These are phyloP conservation scores for Dinocampus coccinellae DNA, from an alignment of 2,888 invertebrate genomes.

Conservation along the genomic window DNA sequence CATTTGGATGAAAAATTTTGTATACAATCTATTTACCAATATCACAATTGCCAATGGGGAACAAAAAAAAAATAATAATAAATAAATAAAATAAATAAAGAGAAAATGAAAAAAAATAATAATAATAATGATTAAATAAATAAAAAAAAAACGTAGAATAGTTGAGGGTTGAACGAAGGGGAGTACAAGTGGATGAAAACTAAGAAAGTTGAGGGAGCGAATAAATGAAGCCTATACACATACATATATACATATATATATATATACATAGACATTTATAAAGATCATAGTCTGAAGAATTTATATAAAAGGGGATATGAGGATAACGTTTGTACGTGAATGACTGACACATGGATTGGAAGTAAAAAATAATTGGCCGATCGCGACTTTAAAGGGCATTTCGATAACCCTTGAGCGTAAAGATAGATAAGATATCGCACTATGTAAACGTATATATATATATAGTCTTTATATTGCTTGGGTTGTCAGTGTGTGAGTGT, in stretches of 20 bases:
- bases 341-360: not conserved
- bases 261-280: not conserved
- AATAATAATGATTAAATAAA: no score
- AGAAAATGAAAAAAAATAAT: no score
- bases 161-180: no score
- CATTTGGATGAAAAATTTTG: conserved; percentile 18
- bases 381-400: conserved; percentile 34
- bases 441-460: not conserved
- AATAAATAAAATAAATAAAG: no score
- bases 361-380: conserved; percentile 38
- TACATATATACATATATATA: not conserved
- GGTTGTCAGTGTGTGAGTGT: no score
- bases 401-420: conserved; percentile 26
- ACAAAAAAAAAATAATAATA: not conserved
- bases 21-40: conserved; percentile 5
- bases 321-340: not conserved
- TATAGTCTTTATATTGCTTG: not conserved
- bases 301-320: not conserved
- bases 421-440: not conserved
- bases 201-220: not conserved
- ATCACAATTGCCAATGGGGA: conserved; percentile 1
- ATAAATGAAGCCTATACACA: not conserved
- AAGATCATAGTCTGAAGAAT: not conserved
- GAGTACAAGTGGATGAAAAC: not conserved
- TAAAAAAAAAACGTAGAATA: no score